These are phyloP conservation scores for Platerodrilus igneus DNA, from an alignment of 2,888 invertebrate species.

Conservation along the genomic window DNA sequence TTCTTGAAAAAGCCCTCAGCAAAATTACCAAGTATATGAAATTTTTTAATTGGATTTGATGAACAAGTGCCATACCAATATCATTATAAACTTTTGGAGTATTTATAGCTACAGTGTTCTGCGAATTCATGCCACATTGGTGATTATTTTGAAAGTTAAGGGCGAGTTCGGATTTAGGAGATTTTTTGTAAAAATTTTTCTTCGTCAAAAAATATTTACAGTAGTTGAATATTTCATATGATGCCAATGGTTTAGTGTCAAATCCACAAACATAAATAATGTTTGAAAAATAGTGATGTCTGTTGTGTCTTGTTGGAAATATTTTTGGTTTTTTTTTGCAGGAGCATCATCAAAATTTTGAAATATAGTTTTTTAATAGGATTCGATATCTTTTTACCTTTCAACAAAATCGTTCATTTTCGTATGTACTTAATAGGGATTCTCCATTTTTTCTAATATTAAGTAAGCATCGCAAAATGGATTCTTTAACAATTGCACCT, in stretches of 20 bases:
- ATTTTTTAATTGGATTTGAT: no score
- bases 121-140: no score
- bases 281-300: constrained; percentile 19
- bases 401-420: no score
- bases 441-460: constrained; percentile 9
- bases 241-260: constrained; percentile 10
- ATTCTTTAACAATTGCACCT: constrained; percentile 7
- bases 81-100: no score
- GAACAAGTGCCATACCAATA: no score
- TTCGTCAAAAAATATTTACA: constrained; percentile 21
- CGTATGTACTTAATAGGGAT: constrained; percentile 18
- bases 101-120: no score
- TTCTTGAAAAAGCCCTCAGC: no score
- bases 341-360: constrained; percentile 13
- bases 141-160: no score
- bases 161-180: no score
- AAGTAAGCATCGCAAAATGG: constrained; percentile 6
- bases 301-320: constrained; percentile 16
- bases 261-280: constrained; percentile 20
- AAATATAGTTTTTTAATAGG: constrained; percentile 15
- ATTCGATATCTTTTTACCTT: constrained; percentile 9
- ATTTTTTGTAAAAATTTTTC: no score
- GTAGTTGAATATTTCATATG: constrained; percentile 20
- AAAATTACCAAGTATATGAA: no score
- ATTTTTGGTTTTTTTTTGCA: no score